Conservation (phyloP, 2,888 invertebrate species). For the Boloria selene region DNA sequence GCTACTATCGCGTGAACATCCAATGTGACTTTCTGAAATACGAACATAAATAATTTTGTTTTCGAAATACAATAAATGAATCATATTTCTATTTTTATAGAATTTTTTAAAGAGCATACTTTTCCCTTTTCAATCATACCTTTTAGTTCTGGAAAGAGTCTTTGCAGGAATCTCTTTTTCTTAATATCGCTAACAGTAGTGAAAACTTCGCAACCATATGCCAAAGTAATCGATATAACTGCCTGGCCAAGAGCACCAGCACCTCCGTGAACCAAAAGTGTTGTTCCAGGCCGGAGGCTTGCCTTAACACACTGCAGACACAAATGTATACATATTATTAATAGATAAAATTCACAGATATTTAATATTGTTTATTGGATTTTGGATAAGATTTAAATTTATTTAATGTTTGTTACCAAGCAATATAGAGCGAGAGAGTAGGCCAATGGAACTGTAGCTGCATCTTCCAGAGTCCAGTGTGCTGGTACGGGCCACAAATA, state of each 20-base stretch:
- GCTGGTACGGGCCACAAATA: no score
- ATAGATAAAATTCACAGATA: not conserved
- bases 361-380: not conserved
- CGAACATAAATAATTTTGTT: not conserved
- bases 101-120: not conserved
- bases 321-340: not conserved
- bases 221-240: slow-evolving; percentile 55
- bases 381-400: not conserved
- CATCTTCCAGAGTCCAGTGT: no score
- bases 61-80: not conserved
- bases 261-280: slow-evolving; percentile 58
- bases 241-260: slow-evolving; percentile 66
- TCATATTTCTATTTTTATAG: not conserved
- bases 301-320: slow-evolving; percentile 45
- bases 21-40: slow-evolving; percentile 56
- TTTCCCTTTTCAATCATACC: slow-evolving; percentile 44
- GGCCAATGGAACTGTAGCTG: slow-evolving; percentile 46
- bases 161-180: slow-evolving; percentile 61
- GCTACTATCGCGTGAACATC: slow-evolving; percentile 55
- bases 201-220: slow-evolving; percentile 54
- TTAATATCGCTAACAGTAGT: slow-evolving; percentile 58
- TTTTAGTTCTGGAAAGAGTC: slow-evolving; percentile 57
- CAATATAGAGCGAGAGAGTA: slow-evolving; percentile 81
- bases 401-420: slow-evolving; percentile 47
- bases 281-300: slow-evolving; percentile 36